Evolutionary conservation across 1,140 invertebrate genomes (phyloP).

Genomic region (Galleria mellonella): DNA sequence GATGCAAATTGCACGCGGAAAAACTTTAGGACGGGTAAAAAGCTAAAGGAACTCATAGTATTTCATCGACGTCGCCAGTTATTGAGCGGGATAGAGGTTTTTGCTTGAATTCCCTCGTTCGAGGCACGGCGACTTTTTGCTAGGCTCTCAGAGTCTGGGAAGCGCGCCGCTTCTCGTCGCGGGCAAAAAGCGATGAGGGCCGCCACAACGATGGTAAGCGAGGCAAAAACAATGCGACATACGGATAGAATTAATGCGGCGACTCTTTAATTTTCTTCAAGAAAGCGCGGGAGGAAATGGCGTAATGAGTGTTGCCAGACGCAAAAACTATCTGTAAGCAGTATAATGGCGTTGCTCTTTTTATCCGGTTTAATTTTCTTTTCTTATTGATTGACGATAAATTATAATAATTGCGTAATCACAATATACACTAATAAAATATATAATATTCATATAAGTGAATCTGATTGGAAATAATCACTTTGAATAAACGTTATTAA

Average conservation of each 20-base stretch:
- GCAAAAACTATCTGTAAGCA: conserved; percentile 61
- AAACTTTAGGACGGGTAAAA: conserved; percentile 48
- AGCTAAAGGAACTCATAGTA: conserved; percentile 62
- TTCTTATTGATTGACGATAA: not conserved
- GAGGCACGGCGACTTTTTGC: conserved; percentile 48
- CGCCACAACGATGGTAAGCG: conserved; percentile 52
- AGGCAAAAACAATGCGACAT: conserved; percentile 58
- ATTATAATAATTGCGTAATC: no score
- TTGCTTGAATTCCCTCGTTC: conserved; percentile 49
- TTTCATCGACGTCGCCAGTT: conserved; percentile 60
- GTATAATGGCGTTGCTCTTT: conserved; percentile 58
- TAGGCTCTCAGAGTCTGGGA: conserved; percentile 41
- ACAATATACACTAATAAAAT: no score
- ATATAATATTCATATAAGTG: no score
- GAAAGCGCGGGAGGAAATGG: conserved; percentile 66
- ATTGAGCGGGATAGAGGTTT: conserved; percentile 55
- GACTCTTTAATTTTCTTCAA: conserved; percentile 70
- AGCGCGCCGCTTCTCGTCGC: conserved; percentile 30
- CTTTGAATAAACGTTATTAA: no score
- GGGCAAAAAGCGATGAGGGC: conserved; percentile 41
- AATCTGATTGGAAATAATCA: no score
- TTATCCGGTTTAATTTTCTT: conserved; percentile 31
- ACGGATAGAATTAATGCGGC: conserved; percentile 67
- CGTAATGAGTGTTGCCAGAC: conserved; percentile 63
- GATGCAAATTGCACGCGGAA: conserved; percentile 54